phyloP scores from a whole-genome alignment of 2,797 vertebrate genomes.

The Tachyglossus aculeatus region DNA sequence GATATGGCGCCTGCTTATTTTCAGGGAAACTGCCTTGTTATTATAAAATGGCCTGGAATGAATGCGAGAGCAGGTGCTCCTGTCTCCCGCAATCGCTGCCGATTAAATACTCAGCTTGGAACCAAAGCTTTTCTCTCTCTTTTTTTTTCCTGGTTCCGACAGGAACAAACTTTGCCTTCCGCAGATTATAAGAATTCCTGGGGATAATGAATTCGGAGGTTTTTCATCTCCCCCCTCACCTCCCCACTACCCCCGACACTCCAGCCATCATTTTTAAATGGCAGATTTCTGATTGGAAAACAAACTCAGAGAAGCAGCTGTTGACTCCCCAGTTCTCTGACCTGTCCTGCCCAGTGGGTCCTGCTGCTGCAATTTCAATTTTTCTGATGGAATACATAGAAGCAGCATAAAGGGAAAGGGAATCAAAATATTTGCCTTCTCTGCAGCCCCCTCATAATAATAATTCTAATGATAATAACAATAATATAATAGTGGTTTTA shows the following conservation, averaged over 20 bases:
- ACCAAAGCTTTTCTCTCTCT: not conserved
- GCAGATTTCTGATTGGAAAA: not conserved
- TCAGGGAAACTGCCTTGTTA: not conserved
- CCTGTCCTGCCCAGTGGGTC: slow-evolving; percentile 40
- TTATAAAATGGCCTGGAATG: not conserved
- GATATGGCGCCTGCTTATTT: slow-evolving; percentile 12
- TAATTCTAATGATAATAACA: too few relatives aligned
- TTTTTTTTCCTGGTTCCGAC: slow-evolving; percentile 10
- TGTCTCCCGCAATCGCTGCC: too few relatives aligned
- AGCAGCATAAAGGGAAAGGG: too few relatives aligned
- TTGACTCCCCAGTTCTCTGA: not conserved
- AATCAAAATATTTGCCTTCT: not conserved
- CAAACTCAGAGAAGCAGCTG: not conserved
- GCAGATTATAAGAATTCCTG: not conserved
- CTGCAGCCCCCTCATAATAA: not conserved
- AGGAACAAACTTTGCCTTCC: not conserved
- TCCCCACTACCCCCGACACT: slow-evolving; percentile 16
- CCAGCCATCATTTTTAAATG: not conserved
- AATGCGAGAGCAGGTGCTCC: not conserved
- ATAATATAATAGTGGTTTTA: too few relatives aligned
- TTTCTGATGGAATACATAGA: not conserved
- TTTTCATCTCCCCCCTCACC: not conserved
- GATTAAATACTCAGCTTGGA: not conserved
- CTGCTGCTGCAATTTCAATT: not conserved
- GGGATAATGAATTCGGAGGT: not conserved